Evolutionary conservation across 2,888 invertebrate species (phyloP), one percentile per base, ranked within the genome.

Genomic region (Epinotia demarniana): DNA sequence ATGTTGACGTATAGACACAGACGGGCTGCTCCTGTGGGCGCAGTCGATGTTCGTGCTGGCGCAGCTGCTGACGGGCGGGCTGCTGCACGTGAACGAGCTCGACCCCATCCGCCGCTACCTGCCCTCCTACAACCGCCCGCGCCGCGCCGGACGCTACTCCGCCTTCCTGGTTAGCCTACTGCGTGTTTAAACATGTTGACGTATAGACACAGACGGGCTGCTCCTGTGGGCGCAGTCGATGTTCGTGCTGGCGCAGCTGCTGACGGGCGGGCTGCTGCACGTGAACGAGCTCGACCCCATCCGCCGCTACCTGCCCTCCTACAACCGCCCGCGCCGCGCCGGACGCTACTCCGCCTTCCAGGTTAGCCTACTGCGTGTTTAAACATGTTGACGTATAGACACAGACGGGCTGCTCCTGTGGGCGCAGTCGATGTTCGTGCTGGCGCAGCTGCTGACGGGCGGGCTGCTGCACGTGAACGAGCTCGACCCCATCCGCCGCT

Each of bases 301-400:
- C 80, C 95, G 99, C 66, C 96, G 99, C 49, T 99, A 99, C 91
- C 94, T 99, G 81, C 99, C 99, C 0, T 99, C 99, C 0, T 99
- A 98, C 88, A 99, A 99, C 89, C 95, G 99, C 64, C 99, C 99
- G 0, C 95, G 98, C 57, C 96, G 97, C 84, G 98, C 97, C 69
- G 98, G 98, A 62, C 95, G 99, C 78, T 99, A 99, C 92, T 99
- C 99, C 0, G 99, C 99, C 33, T 99, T 99, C 93, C 99, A 99
- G 97, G 99, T 93, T 55, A 73, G 19, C 13, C n/a, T 39, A 16
- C 9, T 61, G 39, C 39, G 39, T 9, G 33, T 33, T 33, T 8
- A 33, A 33, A 33, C 6, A 33, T 33, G 33, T 33, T 33, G 33
- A 33, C 0, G 33, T 33, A 33, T 33, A 33, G 33, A 8, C 33